Evolutionary conservation across 2,888 invertebrate genomes (phyloP), one percentile per base, ranked within the genome.

Genomic region (Itoplectis maculator): DNA sequence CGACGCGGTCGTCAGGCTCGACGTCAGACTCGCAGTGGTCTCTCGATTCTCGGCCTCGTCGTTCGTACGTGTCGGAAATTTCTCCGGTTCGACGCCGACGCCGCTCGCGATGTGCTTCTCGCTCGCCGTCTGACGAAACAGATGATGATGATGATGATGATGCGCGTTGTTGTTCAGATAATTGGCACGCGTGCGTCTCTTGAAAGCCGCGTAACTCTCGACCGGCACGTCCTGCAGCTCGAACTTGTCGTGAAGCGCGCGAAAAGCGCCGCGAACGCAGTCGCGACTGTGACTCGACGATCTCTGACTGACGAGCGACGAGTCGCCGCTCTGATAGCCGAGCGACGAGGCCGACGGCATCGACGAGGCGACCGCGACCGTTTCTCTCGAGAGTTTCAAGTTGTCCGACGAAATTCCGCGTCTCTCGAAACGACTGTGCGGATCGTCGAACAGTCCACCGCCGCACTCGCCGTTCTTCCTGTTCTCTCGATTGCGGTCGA

Each of bases 331-430:
- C 86, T 78, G 86, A 74, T 81, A 85, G 23, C 84, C 82, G 45
- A 83, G 72, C 18, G 86, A 86, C 9, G 85, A 82, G 3, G 85
- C 85, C 37, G 86, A 86, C 1, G 87, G 83, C 40, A 84, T 75
- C 7, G 86, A 83, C 0, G n/a, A n/a, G n/a, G 78, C 81, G 0
- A 81, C 83, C 61, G 35, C 61, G 0, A 84, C 79, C 9, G 85
- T 85, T 74, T 88, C 86, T 15, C 86, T 85, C 4, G 87, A 86
- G 1, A 85, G 69, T 11, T 85, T 87, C 13, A 90, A 84, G 82
- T 91, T 91, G 51, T 92, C 92, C 61, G 92, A 90, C 0, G 92
- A 92, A 2, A 89, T 89, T 0, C 90, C 91, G 2, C 89, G 86
- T 72, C 87, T 87, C 70, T 91, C 90, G 45, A 91, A 89, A 8